A percentile compares a stretch with the other conserved stretches of the same genome.
phyloP scores from a whole-genome alignment of 2,113 vertebrate species.

The Oryzias javanicus region DNA sequence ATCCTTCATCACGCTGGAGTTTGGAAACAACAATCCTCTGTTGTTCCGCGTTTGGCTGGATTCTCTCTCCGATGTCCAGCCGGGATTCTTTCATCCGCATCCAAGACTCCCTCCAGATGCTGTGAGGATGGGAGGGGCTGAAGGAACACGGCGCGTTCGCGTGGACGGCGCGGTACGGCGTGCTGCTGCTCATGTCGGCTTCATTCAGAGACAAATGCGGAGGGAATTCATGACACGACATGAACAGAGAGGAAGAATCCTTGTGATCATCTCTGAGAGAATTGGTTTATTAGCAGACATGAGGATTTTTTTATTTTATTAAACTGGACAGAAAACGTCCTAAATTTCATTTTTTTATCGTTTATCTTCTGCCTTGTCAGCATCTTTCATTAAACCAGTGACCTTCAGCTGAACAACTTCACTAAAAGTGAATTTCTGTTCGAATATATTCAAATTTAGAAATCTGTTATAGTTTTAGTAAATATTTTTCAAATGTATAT shows the following conservation, averaged over 20 bases:
- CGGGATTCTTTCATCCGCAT: slow-evolving; percentile 49
- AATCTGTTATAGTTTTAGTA: too few relatives aligned
- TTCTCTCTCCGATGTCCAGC: slow-evolving; percentile 14
- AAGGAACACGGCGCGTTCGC: slow-evolving; percentile 34
- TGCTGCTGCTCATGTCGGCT: background rate
- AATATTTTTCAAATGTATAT: too few relatives aligned
- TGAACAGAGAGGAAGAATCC: background rate
- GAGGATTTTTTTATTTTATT: too few relatives aligned
- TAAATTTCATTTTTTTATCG: too few relatives aligned
- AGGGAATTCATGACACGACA: background rate
- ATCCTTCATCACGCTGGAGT: background rate
- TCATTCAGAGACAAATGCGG: background rate
- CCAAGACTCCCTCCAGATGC: slow-evolving; percentile 45
- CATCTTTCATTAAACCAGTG: too few relatives aligned
- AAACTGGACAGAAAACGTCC: too few relatives aligned
- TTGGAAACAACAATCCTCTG: background rate
- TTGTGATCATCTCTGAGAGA: background rate
- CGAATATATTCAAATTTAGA: too few relatives aligned
- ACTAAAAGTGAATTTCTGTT: too few relatives aligned
- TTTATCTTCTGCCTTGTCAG: too few relatives aligned
- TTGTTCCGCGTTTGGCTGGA: slow-evolving; percentile 14
- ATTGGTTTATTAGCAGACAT: background rate
- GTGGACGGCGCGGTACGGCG: too few relatives aligned
- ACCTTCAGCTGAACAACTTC: too few relatives aligned
- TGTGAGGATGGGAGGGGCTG: slow-evolving; percentile 39